Conservation (phyloP, 2,113 vertebrate species). For the Laticauda colubrina region DNA sequence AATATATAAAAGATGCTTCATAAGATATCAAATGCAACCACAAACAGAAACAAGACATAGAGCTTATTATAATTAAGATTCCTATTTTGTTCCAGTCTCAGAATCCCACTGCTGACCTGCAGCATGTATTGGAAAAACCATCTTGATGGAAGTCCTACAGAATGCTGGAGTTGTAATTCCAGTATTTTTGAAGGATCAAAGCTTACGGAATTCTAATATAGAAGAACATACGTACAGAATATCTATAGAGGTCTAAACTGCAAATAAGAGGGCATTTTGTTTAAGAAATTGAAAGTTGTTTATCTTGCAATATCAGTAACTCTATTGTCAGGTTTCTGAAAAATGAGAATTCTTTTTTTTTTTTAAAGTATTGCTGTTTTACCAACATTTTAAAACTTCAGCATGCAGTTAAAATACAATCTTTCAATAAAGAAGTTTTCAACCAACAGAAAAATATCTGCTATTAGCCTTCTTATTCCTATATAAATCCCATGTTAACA, state of each 20-base stretch:
- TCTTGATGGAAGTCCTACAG: not conserved
- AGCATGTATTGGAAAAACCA: not conserved
- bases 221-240: not conserved
- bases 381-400: not conserved
- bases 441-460: conserved; percentile 32
- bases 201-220: not conserved
- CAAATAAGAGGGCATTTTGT: accelerated
- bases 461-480: conserved; percentile 9
- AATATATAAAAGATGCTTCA: not conserved
- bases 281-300: not conserved
- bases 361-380: not conserved
- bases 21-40: not conserved
- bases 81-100: not conserved
- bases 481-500: not conserved
- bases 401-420: not conserved
- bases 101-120: accelerated
- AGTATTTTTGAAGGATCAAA: not conserved
- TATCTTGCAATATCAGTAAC: conserved; percentile 15
- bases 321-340: not conserved
- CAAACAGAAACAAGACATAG: not conserved
- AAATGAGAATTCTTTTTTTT: conserved; percentile 8
- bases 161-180: not conserved
- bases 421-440: not conserved
- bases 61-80: not conserved
- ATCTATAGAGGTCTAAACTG: not conserved